phyloP scores from a whole-genome alignment of 2,888 invertebrate species.

The Drosophila rubida region DNA sequence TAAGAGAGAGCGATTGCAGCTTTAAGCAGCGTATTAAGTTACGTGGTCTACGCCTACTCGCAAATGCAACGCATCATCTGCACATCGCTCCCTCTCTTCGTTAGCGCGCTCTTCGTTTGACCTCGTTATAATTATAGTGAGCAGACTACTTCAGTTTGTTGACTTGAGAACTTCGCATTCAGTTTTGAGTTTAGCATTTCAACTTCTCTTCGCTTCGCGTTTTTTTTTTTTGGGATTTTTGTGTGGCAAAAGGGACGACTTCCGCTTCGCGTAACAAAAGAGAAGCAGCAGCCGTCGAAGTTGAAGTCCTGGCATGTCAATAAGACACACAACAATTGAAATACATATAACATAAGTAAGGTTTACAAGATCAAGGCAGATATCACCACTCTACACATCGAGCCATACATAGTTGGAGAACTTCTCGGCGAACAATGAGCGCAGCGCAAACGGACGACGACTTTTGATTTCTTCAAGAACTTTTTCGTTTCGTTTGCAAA shows the following conservation, averaged over 20 bases:
- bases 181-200: slow-evolving; percentile 6
- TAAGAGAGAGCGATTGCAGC: slow-evolving; percentile 55
- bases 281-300: slow-evolving; percentile 38
- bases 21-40: slow-evolving; percentile 66
- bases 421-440: slow-evolving; percentile 49
- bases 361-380: slow-evolving; percentile 71
- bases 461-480: slow-evolving; percentile 72
- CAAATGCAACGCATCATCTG: slow-evolving; percentile 35
- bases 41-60: slow-evolving; percentile 59
- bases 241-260: slow-evolving; percentile 68
- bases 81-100: slow-evolving; percentile 12
- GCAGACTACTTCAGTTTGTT: slow-evolving; percentile 58
- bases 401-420: neutral
- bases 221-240: slow-evolving; percentile 45
- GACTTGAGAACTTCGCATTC: slow-evolving; percentile 68
- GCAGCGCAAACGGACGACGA: slow-evolving; percentile 50
- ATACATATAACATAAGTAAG: slow-evolving; percentile 44
- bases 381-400: slow-evolving; percentile 45
- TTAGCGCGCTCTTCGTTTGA: slow-evolving; percentile 47
- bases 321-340: slow-evolving; percentile 75
- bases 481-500: slow-evolving; percentile 25
- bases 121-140: slow-evolving; percentile 76
- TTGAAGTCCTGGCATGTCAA: slow-evolving; percentile 68
- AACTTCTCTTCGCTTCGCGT: neutral
- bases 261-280: slow-evolving; percentile 58